phyloP scores from a whole-genome alignment of 2,113 vertebrate genomes.

The Pangasianodon hypophthalmus region DNA sequence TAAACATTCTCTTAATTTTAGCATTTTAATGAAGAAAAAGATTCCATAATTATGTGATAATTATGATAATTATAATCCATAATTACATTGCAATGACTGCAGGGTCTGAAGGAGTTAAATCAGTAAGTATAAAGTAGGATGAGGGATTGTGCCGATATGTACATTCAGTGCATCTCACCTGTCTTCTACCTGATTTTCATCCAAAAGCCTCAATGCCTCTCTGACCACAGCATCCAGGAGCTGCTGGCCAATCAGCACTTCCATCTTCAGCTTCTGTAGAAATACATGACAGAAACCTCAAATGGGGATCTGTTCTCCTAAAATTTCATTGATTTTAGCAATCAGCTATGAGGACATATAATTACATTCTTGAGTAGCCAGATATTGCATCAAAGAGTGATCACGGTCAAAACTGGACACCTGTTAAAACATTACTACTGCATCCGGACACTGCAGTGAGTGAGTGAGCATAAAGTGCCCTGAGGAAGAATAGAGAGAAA shows the following conservation, averaged over 20 bases:
- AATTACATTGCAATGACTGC: background rate
- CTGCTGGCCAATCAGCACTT: slow-evolving; percentile 78
- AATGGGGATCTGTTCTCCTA: background rate
- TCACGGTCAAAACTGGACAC: background rate
- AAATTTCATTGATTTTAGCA: background rate
- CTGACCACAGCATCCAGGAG: slow-evolving; percentile 77
- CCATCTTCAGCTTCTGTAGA: slow-evolving; percentile 81
- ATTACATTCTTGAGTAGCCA: background rate
- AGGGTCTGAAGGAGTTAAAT: background rate
- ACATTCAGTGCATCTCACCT: slow-evolving; percentile 69
- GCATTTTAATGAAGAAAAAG: background rate
- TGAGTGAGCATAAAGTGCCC: background rate
- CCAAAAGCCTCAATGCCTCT: slow-evolving; percentile 73
- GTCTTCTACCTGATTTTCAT: slow-evolving; percentile 70
- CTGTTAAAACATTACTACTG: background rate
- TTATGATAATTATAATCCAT: too few species aligned
- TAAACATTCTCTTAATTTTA: background rate
- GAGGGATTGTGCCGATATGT: background rate
- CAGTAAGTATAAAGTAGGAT: background rate
- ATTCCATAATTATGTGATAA: background rate
- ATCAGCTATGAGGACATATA: background rate
- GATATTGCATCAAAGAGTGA: background rate
- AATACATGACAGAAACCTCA: slow-evolving; percentile 39
- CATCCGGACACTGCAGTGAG: background rate
- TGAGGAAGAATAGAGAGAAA: background rate